Percentiles rank a stretch among this genome's conserved stretches.
These are phyloP conservation scores for Trissolcus brochymenae DNA, from an alignment of 2,888 invertebrate genomes.

Conservation along the genomic window DNA sequence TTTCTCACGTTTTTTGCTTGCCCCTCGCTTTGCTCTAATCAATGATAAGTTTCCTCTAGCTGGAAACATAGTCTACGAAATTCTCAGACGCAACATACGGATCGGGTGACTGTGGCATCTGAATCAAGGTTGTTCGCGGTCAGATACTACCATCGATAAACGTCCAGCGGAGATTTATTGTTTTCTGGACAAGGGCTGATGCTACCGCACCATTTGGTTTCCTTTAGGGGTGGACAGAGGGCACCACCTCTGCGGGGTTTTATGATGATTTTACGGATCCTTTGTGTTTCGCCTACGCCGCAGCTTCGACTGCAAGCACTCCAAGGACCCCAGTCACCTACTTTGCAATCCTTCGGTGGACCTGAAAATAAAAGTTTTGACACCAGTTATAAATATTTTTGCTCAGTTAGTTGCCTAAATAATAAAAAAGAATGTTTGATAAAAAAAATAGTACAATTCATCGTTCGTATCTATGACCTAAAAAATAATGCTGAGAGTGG, in stretches of 20 bases:
- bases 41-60: slow-evolving; percentile 28
- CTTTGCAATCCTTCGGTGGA: slow-evolving; percentile 87
- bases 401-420: no score
- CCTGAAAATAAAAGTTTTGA: slow-evolving; percentile 70
- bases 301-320: slow-evolving; percentile 91
- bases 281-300: slow-evolving; percentile 91
- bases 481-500: no score
- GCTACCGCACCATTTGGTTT: slow-evolving; percentile 93
- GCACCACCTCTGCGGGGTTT: slow-evolving; percentile 88
- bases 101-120: slow-evolving; percentile 14
- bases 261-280: slow-evolving; percentile 86
- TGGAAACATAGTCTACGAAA: slow-evolving; percentile 21
- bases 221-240: slow-evolving; percentile 88
- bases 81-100: slow-evolving; percentile 21
- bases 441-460: no score
- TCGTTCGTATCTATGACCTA: no score
- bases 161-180: slow-evolving; percentile 62
- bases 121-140: slow-evolving; percentile 18
- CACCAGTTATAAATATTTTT: no score
- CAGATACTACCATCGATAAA: slow-evolving; percentile 66
- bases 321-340: slow-evolving; percentile 92
- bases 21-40: slow-evolving; percentile 32
- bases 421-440: no score
- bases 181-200: slow-evolving; percentile 80
- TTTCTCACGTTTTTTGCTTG: slow-evolving; percentile 3